Base-by-base conservation (phyloP, 2,888 invertebrate species). In the Parnassius smintheus region DNA sequence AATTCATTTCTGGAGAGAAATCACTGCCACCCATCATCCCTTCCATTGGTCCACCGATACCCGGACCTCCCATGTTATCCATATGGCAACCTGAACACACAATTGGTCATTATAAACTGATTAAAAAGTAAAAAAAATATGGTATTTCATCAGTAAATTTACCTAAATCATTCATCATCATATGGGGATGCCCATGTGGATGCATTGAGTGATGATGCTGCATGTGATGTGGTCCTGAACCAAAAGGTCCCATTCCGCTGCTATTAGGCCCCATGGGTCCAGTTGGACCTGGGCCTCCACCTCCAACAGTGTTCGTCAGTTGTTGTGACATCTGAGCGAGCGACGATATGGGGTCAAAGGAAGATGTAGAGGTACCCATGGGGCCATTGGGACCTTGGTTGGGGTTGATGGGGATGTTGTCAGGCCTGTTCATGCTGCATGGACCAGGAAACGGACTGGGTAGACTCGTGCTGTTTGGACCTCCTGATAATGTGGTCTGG, bases 251-350 rank as follows among this genome's bases (percentile, higher is more conserved):
- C 87, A 87, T 85, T 11, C 79, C 81, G 59, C 82, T 75, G 4
- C 80, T 79, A 58, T 77, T 80, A 46, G 88, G 88, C 45, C 88
- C 88, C 88, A 87, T 86, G 64, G 85, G 86, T 9, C 83, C 77
- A 2, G 70, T 81, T 2, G 84, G 82, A 2, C 82, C 83, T 12
- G 85, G 82, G 11, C 83, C 82, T n/a, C 86, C 83, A 45, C 85
- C 86, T n/a, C 91, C 88, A 93, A 81, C 90, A 48, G 96, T 95
- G 76, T 95, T 96, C 12, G 97, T 97, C 69, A 98, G 88, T 80
- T 97, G 97, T 78, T 98, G 98, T 67, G 97, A 97, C 98, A 98
- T 98, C 86, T 98, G 98, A 61, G 98, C 97, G 76, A 98, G 93
- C 9, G 98, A 98, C 59, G 97, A 96, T 75, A 98, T 98, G 1